Evolutionary conservation across 2,113 vertebrate genomes (phyloP), one percentile per base, ranked within the genome.

Genomic region (Pelusios castaneus): DNA sequence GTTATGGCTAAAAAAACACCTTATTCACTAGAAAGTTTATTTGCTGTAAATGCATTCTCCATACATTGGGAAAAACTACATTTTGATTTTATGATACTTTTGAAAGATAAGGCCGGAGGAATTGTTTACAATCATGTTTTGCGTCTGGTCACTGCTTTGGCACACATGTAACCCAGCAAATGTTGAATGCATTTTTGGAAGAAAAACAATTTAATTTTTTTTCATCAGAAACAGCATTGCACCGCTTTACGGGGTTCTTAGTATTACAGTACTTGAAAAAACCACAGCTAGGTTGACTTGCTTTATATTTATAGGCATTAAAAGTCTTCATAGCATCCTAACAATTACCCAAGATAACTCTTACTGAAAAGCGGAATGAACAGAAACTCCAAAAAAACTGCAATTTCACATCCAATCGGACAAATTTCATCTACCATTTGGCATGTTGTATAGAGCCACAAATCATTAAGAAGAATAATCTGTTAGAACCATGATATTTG

Each of bases 41-140:
- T 93, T 67, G 24, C 43, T 96, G 31, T 67, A 94, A 91, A 82
- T 25, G 5, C 0, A 1, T 83, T 70, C n/a, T 96, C 95, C 85
- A 89, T 91, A 47, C 92, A 24, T 85, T 79, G 9, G 38, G 80
- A 85, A 76, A 78, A 89, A 56, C 22, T 56, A 17, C 10, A 58
- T 94, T 97, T 91, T 95, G 41, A 88, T 24, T 92, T 95, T 77
- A 93, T 87, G 87, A 79, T 89, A 58, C 58, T 93, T 96, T 84
- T 93, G 86, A 96, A 91, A 94, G 85, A 95, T 94, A 89, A 81
- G 16, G 2, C n/a, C 87, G 29, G 88, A 85, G 16, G 2, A 80
- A 80, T 84, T 29, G 0, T 86, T 91, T 84, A 45, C 16, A 89
- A 80, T 55, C 38, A 49, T 54, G 58, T 82, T 92, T 92, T 94